Evolutionary conservation across 1,140 invertebrate species (phyloP).

Genomic region (Thalassaphorura encarpata): DNA sequence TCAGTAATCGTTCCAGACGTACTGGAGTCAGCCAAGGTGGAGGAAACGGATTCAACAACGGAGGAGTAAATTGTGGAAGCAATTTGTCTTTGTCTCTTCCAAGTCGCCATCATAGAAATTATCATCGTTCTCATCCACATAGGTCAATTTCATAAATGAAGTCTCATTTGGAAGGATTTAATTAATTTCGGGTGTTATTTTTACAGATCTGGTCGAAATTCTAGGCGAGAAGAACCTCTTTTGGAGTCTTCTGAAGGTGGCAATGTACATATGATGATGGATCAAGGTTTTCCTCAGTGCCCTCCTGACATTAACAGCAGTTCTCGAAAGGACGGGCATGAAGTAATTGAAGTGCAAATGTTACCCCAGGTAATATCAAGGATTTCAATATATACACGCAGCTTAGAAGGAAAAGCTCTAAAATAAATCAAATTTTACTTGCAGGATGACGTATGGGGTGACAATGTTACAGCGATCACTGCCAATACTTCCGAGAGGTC

Average conservation of each 20-base stretch:
- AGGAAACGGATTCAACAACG: slow-evolving; percentile 10
- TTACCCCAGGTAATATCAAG: slow-evolving; percentile 49
- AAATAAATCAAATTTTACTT: background rate
- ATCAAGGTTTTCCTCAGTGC: slow-evolving; percentile 13
- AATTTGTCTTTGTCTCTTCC: slow-evolving; percentile 20
- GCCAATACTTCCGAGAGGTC: slow-evolving; percentile 93
- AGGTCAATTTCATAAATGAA: slow-evolving; percentile 21
- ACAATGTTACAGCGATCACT: slow-evolving; percentile 93
- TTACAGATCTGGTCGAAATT: slow-evolving; percentile 21
- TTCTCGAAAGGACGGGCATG: slow-evolving; percentile 42
- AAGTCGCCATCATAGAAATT: slow-evolving; percentile 17
- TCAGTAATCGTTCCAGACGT: slow-evolving; percentile 23
- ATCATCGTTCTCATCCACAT: slow-evolving; percentile 25
- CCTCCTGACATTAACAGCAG: slow-evolving; percentile 18
- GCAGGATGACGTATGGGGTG: slow-evolving; percentile 96
- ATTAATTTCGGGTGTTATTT: background rate
- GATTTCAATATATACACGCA: background rate
- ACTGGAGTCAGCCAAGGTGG: slow-evolving; percentile 6
- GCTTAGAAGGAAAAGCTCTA: background rate
- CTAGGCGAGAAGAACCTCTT: slow-evolving; percentile 28
- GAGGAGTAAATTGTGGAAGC: slow-evolving; percentile 23
- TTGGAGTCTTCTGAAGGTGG: slow-evolving; percentile 30
- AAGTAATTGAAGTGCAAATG: slow-evolving; percentile 85
- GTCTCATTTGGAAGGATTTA: too few species aligned
- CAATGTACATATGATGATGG: slow-evolving; percentile 24